Percentiles rank a stretch among this genome's conserved stretches.
Evolutionary conservation across 2,113 vertebrate genomes (phyloP).

Genomic region (Cisticola juncidis): DNA sequence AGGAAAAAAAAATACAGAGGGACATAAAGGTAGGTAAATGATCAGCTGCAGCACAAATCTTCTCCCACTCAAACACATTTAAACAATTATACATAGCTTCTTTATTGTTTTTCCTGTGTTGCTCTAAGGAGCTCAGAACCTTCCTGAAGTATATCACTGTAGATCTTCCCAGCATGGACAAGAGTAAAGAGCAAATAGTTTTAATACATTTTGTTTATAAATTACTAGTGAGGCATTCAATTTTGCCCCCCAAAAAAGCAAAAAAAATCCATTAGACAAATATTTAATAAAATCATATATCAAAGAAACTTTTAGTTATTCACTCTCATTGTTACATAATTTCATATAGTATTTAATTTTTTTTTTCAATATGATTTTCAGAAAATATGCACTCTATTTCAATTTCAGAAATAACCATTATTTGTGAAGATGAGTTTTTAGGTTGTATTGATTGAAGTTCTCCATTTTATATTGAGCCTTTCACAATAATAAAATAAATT

Average conservation of each 20-base stretch:
- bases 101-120: fast-evolving
- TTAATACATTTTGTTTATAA: neutral
- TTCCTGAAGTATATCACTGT: neutral
- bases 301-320: neutral
- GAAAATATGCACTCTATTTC: neutral
- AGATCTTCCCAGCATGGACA: neutral
- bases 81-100: neutral
- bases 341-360: neutral
- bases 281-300: neutral
- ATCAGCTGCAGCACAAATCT: neutral
- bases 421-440: neutral
- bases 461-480: neutral
- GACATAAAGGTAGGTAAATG: neutral
- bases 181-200: neutral
- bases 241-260: neutral
- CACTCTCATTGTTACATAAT: neutral
- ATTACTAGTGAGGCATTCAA: fast-evolving
- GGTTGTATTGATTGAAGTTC: neutral
- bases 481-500: neutral
- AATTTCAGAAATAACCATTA: neutral
- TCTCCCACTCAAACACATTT: neutral
- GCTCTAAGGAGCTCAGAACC: neutral
- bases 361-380: neutral
- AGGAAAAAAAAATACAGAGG: neutral
- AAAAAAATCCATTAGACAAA: neutral